Conservation (phyloP, 2,888 invertebrate genomes). For the Rhaphigaster nebulosa region DNA sequence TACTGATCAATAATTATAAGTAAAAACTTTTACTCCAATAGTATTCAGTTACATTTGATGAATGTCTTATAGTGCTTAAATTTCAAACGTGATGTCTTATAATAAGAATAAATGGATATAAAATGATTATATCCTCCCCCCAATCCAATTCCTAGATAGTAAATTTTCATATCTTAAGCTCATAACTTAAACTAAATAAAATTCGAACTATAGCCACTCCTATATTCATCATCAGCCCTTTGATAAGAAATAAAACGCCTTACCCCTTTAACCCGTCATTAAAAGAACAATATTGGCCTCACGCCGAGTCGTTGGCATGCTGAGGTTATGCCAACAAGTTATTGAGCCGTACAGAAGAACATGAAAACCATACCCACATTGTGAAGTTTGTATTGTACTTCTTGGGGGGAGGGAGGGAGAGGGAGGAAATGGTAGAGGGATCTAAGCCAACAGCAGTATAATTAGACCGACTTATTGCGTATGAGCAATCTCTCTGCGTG, state of each 20-base stretch:
- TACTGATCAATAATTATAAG: no score
- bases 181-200: not conserved
- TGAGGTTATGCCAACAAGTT: not conserved
- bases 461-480: conserved; percentile 20
- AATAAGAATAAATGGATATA: no score
- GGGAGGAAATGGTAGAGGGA: not conserved
- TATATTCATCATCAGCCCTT: not conserved
- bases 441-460: not conserved
- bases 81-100: no score
- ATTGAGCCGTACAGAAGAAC: not conserved
- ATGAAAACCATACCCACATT: not conserved
- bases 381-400: not conserved
- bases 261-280: not conserved
- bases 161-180: not conserved
- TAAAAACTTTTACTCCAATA: no score
- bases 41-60: no score
- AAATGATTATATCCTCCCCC: no score
- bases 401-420: not conserved
- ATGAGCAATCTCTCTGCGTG: conserved; percentile 6
- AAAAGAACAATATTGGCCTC: not conserved
- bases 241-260: not conserved
- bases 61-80: no score
- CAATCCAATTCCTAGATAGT: no score
- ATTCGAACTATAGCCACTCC: not conserved
- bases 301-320: not conserved